A percentile compares a stretch with the other conserved stretches of the same genome.
phyloP scores from a whole-genome alignment of 2,888 invertebrate genomes.

The Caenorhabditis sinica region DNA sequence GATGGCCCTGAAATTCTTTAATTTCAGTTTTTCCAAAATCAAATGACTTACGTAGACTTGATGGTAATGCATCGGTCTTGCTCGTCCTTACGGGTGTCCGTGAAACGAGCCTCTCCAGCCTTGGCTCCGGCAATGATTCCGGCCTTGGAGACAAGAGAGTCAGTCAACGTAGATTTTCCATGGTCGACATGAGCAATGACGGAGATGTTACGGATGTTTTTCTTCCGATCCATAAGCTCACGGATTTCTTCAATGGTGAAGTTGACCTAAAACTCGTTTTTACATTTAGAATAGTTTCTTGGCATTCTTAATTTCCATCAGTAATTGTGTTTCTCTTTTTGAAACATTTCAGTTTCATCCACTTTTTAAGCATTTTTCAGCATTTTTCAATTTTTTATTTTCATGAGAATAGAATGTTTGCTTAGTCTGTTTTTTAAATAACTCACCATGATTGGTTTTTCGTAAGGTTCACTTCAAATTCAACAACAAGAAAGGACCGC shows the following conservation, averaged over 20 bases:
- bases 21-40: background rate
- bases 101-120: constrained; percentile 99
- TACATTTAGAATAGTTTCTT: no score
- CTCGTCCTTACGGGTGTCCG: constrained; percentile 99
- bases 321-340: no score
- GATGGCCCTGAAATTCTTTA: constrained; percentile 90
- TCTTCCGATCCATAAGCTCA: constrained; percentile 99
- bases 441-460: constrained; percentile 64
- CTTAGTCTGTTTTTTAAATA: background rate
- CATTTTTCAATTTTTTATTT: no score
- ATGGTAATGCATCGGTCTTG: constrained; percentile 99
- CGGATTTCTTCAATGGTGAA: constrained; percentile 99
- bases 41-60: constrained; percentile 94
- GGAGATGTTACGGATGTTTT: constrained; percentile 99
- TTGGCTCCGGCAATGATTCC: constrained; percentile 99
- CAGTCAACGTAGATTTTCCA: constrained; percentile 94
- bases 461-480: constrained; percentile 47
- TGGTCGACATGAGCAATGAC: constrained; percentile 99
- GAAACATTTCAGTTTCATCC: no score
- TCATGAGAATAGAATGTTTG: no score
- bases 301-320: no score
- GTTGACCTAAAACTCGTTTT: constrained; percentile 92
- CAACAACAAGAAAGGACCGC: constrained; percentile 61
- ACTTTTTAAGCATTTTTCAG: no score
- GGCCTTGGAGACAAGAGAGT: constrained; percentile 99